Percentiles rank a stretch among this genome's conserved stretches.
Evolutionary conservation across 2,888 invertebrate genomes (phyloP).

Genomic region (Drosophila nr. perissopoda): DNA sequence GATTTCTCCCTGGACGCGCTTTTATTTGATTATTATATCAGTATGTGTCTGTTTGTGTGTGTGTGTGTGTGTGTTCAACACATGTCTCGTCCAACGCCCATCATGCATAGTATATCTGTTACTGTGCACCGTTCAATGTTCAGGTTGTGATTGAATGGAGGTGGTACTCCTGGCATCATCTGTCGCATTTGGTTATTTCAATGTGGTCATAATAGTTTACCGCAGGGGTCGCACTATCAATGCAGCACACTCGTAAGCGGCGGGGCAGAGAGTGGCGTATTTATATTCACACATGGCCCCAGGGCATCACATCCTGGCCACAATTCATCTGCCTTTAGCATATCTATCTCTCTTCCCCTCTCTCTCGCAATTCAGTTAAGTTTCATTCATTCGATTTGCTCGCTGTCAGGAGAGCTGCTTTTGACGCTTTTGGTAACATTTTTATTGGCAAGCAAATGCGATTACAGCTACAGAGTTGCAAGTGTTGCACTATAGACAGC

Average conservation of each 20-base stretch:
- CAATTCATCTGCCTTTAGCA: slow-evolving; percentile 5
- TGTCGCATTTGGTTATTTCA: slow-evolving; percentile 68
- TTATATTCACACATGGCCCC: slow-evolving; percentile 31
- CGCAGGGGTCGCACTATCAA: slow-evolving; percentile 56
- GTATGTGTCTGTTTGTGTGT: not conserved
- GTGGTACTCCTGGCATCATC: slow-evolving; percentile 16
- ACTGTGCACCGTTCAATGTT: not conserved
- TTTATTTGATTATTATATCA: slow-evolving; percentile 55
- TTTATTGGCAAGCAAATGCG: slow-evolving; percentile 70
- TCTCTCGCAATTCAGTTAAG: slow-evolving; percentile 5
- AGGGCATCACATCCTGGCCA: slow-evolving; percentile 10
- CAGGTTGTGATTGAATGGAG: slow-evolving; percentile 33
- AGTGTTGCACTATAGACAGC: slow-evolving; percentile 5
- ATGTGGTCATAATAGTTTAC: slow-evolving; percentile 70
- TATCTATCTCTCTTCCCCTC: not conserved
- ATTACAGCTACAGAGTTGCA: slow-evolving; percentile 49
- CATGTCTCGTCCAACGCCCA: slow-evolving; percentile 6
- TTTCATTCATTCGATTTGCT: slow-evolving; percentile 16
- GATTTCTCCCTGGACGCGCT: slow-evolving; percentile 39
- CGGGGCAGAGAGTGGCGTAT: not conserved
- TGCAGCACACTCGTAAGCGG: slow-evolving; percentile 14
- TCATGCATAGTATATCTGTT: not conserved
- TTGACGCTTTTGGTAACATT: slow-evolving; percentile 44
- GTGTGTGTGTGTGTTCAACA: slow-evolving; percentile 8
- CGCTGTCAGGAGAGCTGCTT: slow-evolving; percentile 33